A percentile compares a stretch with the other conserved stretches of the same genome.
phyloP scores from a whole-genome alignment of 2,888 invertebrate genomes.

The Omphaloscelis lunosa region DNA sequence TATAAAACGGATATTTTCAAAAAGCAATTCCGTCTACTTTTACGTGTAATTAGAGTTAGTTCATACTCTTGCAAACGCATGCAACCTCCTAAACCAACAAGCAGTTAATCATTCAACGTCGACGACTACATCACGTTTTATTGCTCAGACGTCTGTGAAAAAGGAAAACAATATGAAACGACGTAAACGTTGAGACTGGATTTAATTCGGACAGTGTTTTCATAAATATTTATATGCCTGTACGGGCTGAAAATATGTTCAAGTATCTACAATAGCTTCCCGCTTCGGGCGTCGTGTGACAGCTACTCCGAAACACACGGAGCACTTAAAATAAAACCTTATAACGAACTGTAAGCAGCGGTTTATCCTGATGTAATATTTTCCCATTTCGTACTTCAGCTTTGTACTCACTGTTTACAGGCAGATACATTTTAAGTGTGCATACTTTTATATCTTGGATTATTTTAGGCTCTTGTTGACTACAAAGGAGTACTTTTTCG shows the following conservation, averaged over 20 bases:
- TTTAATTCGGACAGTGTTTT: constrained; percentile 81
- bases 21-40: constrained; percentile 69
- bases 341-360: constrained; percentile 75
- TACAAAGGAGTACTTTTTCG: constrained; percentile 31
- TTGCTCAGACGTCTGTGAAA: constrained; percentile 74
- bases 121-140: constrained; percentile 73
- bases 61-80: constrained; percentile 68
- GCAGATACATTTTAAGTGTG: constrained; percentile 54
- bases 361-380: constrained; percentile 73
- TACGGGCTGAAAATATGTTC: constrained; percentile 75
- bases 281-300: constrained; percentile 73
- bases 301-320: constrained; percentile 75
- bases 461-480: constrained; percentile 52
- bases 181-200: constrained; percentile 76
- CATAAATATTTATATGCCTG: constrained; percentile 81
- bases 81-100: constrained; percentile 67
- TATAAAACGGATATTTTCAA: constrained; percentile 51
- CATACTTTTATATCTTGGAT: constrained; percentile 56
- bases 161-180: constrained; percentile 73
- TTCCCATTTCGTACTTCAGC: constrained; percentile 66
- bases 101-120: constrained; percentile 77
- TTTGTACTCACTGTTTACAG: constrained; percentile 60
- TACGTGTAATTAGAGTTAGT: constrained; percentile 67
- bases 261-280: constrained; percentile 74
- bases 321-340: constrained; percentile 75